Conservation (phyloP, 1,140 invertebrate species). For the Paracyclopina nana region DNA sequence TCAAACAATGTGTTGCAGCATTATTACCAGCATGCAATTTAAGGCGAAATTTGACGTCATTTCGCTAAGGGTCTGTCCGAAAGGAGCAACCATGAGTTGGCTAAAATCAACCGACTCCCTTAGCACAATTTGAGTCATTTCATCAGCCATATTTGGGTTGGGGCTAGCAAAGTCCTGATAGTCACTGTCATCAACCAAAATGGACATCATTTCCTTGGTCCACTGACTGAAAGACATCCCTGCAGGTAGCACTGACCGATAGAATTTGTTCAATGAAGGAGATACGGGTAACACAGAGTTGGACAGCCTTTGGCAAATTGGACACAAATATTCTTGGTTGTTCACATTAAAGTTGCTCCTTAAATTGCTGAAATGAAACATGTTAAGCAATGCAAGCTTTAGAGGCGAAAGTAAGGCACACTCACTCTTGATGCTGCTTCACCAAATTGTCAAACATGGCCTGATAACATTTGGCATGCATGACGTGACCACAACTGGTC, state of each 20-base stretch:
- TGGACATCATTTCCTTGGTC: not conserved
- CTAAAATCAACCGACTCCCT: too few species aligned
- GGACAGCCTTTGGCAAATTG: conserved; percentile 83
- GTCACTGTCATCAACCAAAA: too few species aligned
- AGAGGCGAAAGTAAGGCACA: not conserved
- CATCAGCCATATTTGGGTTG: too few species aligned
- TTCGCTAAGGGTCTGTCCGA: too few species aligned
- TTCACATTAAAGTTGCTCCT: conserved; percentile 70
- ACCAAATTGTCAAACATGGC: conserved; percentile 73
- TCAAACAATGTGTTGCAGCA: too few species aligned
- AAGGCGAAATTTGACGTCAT: too few species aligned
- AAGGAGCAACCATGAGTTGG: too few species aligned
- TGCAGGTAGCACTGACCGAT: not conserved
- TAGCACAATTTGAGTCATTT: too few species aligned
- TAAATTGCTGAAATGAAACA: not conserved
- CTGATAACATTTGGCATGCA: conserved; percentile 87
- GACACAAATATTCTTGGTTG: conserved; percentile 84
- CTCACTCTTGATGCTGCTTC: conserved; percentile 30
- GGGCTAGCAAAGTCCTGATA: too few species aligned
- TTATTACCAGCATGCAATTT: too few species aligned
- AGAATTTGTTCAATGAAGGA: conserved; percentile 29
- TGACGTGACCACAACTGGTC: conserved; percentile 90
- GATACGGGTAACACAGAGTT: conserved; percentile 79
- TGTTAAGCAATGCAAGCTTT: not conserved
- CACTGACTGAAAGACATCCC: not conserved